These are phyloP conservation scores for Smutsia gigantea DNA, from an alignment of 2,797 vertebrate genomes.

Conservation along the genomic window DNA sequence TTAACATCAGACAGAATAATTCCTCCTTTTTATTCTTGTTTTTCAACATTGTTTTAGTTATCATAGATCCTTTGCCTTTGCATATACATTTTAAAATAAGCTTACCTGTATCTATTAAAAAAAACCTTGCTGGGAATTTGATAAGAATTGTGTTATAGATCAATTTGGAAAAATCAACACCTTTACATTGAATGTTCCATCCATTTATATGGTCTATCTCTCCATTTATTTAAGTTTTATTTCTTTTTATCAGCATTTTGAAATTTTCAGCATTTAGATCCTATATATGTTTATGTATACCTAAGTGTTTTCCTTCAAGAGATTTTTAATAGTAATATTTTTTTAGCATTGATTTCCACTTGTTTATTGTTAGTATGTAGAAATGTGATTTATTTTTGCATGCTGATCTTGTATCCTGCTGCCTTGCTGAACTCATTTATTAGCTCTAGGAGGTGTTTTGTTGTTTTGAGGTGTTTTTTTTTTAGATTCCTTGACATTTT, in stretches of 20 bases:
- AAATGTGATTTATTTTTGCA: neutral
- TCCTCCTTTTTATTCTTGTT: neutral
- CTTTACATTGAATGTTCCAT: neutral
- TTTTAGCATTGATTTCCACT: neutral
- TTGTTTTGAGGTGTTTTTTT: neutral
- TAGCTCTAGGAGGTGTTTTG: neutral
- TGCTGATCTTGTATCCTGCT: neutral
- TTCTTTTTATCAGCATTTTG: neutral
- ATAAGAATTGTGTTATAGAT: neutral
- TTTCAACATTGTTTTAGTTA: neutral
- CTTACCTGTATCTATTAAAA: neutral
- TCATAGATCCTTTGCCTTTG: neutral
- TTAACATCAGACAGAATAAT: neutral
- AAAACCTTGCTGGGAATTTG: neutral
- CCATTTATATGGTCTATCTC: neutral
- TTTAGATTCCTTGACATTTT: neutral
- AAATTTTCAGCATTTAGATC: neutral
- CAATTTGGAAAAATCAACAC: neutral
- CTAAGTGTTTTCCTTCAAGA: neutral
- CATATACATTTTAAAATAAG: neutral
- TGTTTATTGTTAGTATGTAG: neutral
- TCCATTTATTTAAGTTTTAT: neutral
- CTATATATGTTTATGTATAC: neutral
- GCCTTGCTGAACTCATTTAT: neutral
- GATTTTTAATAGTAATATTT: neutral